Base-by-base conservation (phyloP, 2,797 vertebrate species). In the Menidia menidia region DNA sequence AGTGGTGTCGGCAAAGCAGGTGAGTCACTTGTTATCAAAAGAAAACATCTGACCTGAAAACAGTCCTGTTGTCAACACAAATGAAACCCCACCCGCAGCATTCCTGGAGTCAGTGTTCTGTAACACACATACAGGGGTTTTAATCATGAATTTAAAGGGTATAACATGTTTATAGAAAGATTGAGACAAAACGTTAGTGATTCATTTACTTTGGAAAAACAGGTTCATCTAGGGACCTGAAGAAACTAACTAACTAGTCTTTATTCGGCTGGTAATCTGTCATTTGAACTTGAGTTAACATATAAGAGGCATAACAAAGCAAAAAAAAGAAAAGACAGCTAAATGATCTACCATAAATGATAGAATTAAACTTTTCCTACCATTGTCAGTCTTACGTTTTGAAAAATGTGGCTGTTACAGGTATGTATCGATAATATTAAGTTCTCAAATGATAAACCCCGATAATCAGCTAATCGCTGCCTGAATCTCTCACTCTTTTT, bases 1-100 rank as follows among this genome's bases (percentile, higher is more conserved):
- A 88, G n/a, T 12, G 94, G 92, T 1, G 0, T 4, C 0, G 93
- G 91, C 0, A 39, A 0, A n/a, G 81, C 92, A 82, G 88, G 93
- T 95, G 80, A 91, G 72, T 1, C 33, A 13, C 7, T 41, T 1
- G 7, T 25, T 1, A 11, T 30, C 4, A 47, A 45, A 31, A 44
- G 4, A 9, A 43, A 31, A 42, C 33, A 71, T 77, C n/a, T 68
- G 25, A 19, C 51, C 1, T 1, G 39, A 50, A 10, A 0, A 53
- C 57, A 60, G 65, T 82, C 39, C 68, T 61, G 15, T 47, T 1
- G 0, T 41, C 7, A 50, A 0, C 41, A 10, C 1, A 0, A 4
- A 8, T 33, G 5, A 69, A 58, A 25, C 6, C 11, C 1, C n/a
- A 13, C 33, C 2, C n/a, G n/a, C 30, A 33, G n/a, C 66, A 60